Evolutionary conservation across 2,888 invertebrate species (phyloP).

Genomic region (Plusia festucae): DNA sequence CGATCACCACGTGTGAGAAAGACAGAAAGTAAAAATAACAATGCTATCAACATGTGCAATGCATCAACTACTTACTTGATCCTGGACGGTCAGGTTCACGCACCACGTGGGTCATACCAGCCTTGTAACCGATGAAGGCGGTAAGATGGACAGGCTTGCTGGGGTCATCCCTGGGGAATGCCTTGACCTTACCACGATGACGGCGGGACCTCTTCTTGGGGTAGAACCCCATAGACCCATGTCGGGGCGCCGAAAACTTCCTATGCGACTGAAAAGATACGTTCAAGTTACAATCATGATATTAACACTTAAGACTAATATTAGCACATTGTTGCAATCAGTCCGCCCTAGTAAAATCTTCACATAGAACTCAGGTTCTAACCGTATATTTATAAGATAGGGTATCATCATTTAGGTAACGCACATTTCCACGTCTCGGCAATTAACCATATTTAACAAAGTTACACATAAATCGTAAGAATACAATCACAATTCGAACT

Average conservation of each 20-base stretch:
- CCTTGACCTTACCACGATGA: conserved; percentile 99
- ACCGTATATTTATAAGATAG: conserved; percentile 91
- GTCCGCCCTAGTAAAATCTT: conserved; percentile 94
- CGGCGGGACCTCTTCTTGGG: conserved; percentile 99
- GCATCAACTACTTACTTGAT: conserved; percentile 94
- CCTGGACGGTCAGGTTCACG: conserved; percentile 99
- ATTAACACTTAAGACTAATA: fast-evolving
- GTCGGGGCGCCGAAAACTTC: conserved; percentile 99
- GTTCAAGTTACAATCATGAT: neutral
- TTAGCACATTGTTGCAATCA: conserved; percentile 76
- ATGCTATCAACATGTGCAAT: neutral
- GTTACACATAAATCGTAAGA: neutral
- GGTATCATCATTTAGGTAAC: conserved; percentile 91
- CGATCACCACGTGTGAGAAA: neutral
- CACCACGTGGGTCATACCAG: conserved; percentile 99
- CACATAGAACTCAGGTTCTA: conserved; percentile 91
- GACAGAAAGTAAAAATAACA: neutral
- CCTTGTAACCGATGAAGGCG: conserved; percentile 99
- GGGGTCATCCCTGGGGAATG: conserved; percentile 99
- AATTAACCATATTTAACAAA: neutral
- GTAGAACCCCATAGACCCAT: conserved; percentile 99
- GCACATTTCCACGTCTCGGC: neutral
- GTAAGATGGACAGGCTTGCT: conserved; percentile 99
- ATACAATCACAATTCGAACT: neutral
- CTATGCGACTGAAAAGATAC: conserved; percentile 96